Percentiles rank a stretch among this genome's conserved stretches.
Conservation (phyloP, 2,888 invertebrate species). For the Phania funesta region DNA sequence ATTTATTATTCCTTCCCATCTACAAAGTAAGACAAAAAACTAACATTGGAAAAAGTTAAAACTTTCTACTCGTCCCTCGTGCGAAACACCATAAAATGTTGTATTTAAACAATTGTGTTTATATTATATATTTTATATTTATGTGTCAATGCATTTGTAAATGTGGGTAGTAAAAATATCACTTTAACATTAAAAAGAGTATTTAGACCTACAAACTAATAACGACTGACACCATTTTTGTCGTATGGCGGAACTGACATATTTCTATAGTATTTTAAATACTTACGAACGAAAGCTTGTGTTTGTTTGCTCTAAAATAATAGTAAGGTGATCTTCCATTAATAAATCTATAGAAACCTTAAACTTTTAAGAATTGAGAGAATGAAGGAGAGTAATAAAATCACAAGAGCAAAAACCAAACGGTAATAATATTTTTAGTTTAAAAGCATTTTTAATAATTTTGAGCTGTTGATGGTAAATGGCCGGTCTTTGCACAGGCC, state of each 20-base stretch:
- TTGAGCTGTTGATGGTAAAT: too few species aligned
- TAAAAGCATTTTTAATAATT: too few species aligned
- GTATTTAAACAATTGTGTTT: background rate
- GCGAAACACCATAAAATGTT: background rate
- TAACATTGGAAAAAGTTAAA: too few species aligned
- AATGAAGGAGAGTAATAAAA: background rate
- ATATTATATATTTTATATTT: too few species aligned
- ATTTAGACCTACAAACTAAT: background rate
- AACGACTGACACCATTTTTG: slow-evolving; percentile 20
- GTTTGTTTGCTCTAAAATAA: background rate
- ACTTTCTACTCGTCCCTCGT: slow-evolving; percentile 17
- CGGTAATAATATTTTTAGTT: too few species aligned
- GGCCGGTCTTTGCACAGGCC: too few species aligned
- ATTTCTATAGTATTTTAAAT: background rate
- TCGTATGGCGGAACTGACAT: background rate
- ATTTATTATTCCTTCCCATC: too few species aligned
- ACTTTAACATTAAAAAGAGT: background rate
- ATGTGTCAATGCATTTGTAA: background rate
- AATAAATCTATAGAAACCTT: background rate
- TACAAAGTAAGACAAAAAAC: too few species aligned
- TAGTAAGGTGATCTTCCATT: background rate
- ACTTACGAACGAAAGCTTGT: background rate
- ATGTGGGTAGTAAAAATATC: background rate
- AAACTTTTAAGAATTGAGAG: background rate
- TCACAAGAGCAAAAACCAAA: background rate